A percentile compares a stretch with the other conserved stretches of the same genome.
Conservation (phyloP, 1,140 invertebrate species). For the Lepidurus couesii region DNA sequence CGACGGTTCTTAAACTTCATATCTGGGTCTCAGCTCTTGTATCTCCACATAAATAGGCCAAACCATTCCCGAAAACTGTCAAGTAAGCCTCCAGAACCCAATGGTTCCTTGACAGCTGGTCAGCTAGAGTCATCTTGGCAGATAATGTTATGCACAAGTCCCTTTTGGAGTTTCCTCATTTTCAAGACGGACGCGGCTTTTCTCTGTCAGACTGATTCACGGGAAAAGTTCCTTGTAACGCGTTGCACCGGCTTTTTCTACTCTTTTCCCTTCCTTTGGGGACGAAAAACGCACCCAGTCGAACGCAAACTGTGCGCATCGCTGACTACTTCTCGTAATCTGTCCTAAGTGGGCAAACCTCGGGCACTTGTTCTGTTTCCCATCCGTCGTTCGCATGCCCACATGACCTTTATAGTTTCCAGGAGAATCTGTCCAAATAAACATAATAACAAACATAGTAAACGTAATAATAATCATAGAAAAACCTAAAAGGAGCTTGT, state of each 20-base stretch:
- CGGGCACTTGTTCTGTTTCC: not conserved
- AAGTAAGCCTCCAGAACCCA: not conserved
- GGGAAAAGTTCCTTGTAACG: not conserved
- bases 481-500: too few relatives aligned
- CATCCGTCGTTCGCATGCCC: too few relatives aligned
- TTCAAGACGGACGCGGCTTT: not conserved
- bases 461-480: too few relatives aligned
- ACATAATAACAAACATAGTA: too few relatives aligned
- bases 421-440: too few relatives aligned
- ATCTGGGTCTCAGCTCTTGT: too few relatives aligned
- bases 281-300: not conserved
- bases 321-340: constrained; percentile 9
- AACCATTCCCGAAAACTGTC: too few relatives aligned
- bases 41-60: too few relatives aligned
- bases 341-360: not conserved
- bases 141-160: not conserved
- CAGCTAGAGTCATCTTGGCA: not conserved
- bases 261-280: not conserved
- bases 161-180: not conserved
- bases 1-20: too few relatives aligned
- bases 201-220: not conserved
- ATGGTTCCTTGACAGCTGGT: not conserved
- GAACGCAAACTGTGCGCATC: not conserved
- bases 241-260: not conserved
- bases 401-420: too few relatives aligned